A percentile compares a stretch with the other conserved stretches of the same genome.
Conservation (phyloP, 2,888 invertebrate genomes). For the Girardia tigrina region DNA sequence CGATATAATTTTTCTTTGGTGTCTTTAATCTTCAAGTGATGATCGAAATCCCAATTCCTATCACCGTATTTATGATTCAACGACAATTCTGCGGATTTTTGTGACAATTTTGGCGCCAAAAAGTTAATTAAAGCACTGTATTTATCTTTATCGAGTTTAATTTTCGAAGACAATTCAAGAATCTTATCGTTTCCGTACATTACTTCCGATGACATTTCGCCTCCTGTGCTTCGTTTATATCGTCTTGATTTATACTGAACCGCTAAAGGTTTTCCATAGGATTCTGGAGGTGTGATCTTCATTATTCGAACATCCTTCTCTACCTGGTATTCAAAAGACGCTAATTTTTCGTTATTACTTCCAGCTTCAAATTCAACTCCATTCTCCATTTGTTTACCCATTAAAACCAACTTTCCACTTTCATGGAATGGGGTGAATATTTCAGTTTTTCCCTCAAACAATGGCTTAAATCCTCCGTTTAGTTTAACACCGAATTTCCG, state of each 20-base stretch:
- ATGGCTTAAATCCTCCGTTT: slow-evolving; percentile 26
- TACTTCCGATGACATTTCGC: background rate
- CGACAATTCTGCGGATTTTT: slow-evolving; percentile 16
- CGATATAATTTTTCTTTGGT: background rate
- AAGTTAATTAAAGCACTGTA: background rate
- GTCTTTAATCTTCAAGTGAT: background rate
- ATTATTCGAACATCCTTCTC: background rate
- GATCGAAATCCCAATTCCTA: background rate
- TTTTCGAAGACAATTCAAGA: background rate
- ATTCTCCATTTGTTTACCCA: slow-evolving; percentile 25
- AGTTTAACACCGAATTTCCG: background rate
- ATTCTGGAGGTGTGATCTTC: background rate
- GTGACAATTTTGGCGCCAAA: background rate
- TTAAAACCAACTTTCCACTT: background rate
- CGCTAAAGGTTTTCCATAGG: background rate
- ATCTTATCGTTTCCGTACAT: background rate
- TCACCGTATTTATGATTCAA: slow-evolving; percentile 3
- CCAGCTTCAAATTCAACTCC: background rate
- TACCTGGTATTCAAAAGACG: background rate
- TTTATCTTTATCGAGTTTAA: background rate
- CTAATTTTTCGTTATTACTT: background rate
- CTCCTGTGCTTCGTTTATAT: background rate
- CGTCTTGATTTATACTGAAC: background rate
- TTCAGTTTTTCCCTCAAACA: slow-evolving; percentile 26
- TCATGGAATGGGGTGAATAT: slow-evolving; percentile 27